Base-by-base conservation (phyloP, 1,140 invertebrate species). In the Dendroctonus ponderosae region DNA sequence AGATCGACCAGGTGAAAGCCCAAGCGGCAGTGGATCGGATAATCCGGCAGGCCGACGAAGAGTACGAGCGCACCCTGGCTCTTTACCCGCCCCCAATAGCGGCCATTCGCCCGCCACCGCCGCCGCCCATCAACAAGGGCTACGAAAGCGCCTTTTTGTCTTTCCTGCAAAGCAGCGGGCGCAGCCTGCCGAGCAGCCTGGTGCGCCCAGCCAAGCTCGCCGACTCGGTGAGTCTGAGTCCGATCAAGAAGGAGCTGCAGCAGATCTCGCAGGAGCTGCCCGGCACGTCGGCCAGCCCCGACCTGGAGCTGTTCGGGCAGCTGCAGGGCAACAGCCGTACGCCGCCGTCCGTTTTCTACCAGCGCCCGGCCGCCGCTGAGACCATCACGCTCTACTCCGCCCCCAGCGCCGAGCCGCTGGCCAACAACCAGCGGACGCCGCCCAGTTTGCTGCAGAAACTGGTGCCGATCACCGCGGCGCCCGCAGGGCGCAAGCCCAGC, bases 11-110 rank as follows among this genome's bases (percentile, higher is more conserved):
- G 51, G 42, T 11, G 39, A 50, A 66, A 61, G 62, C 60, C 5
- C 71, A 76, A 62, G 52, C 73, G 8, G 69, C 71, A 56, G 75
- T 77, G 12, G 75, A 77, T 26, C 68, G 71, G 51, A 77, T 77
- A 48, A 77, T 77, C 8, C 67, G 69, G 14, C 66, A 70, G 39
- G 76, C 75, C 3, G 68, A 66, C 7, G 69, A 74, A 56, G 76
- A 77, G 67, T 73, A 76, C 62, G 50, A 15, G 52, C 42, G 4
- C 44, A 59, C 26, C 5, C 8, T 52, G 8, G 11, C 50, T 5
- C 26, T 14, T 1, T 52, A 9, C 50, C 15, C 26, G 11, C 12
- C 51, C 26, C 5, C 7, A n/a, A 7, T 48, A 5, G 46, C 46
- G 4, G 5, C 7, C 14, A n/a, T 14, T 4, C 1, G 0, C 39